Conservation (phyloP, 1,140 invertebrate species). For the Hyles euphorbiae region DNA sequence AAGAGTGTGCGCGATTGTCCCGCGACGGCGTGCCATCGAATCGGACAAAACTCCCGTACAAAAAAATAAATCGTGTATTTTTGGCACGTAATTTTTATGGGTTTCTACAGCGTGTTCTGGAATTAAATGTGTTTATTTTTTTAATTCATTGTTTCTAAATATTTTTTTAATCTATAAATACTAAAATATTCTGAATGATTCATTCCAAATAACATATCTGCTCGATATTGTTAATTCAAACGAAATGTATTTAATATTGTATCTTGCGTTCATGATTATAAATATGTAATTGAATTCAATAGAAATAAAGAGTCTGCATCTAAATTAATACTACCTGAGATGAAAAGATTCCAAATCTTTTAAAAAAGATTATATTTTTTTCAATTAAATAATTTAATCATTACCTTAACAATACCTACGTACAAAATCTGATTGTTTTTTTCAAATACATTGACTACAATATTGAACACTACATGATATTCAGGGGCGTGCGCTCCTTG, state of each 20-base stretch:
- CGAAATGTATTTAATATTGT: background rate
- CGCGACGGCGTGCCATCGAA: constrained; percentile 32
- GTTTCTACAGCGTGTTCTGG: constrained; percentile 38
- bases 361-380: no score
- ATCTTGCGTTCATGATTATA: background rate
- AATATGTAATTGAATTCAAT: no score
- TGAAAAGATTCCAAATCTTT: no score
- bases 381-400: no score
- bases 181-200: background rate
- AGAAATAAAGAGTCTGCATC: no score
- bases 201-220: background rate
- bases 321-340: no score
- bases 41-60: constrained; percentile 27
- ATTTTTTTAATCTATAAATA: background rate
- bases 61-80: constrained; percentile 61
- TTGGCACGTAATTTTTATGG: constrained; percentile 36
- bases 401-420: no score
- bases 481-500: no score
- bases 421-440: no score
- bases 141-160: no score
- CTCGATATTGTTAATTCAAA: background rate
- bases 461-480: no score
- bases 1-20: constrained; percentile 54
- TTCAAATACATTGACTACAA: no score
- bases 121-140: background rate